These are phyloP conservation scores for Mythimna lalbum DNA, from an alignment of 2,888 invertebrate genomes.

Conservation along the genomic window DNA sequence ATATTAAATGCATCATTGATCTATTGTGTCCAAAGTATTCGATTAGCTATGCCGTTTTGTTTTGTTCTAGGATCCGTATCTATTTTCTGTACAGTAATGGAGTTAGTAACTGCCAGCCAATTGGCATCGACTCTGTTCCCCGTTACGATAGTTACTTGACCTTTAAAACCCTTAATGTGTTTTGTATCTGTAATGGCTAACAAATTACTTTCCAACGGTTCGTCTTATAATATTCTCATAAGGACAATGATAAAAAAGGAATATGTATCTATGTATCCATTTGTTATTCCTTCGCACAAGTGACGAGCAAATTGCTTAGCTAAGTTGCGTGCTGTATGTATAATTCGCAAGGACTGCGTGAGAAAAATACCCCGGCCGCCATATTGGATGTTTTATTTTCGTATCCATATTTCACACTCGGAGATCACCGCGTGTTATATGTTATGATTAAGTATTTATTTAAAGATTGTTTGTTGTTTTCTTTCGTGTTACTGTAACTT, in stretches of 20 bases:
- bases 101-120: slow-evolving; percentile 39
- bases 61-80: slow-evolving; percentile 29
- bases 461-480: slow-evolving; percentile 35
- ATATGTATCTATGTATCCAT: slow-evolving; percentile 54
- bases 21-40: slow-evolving; percentile 4
- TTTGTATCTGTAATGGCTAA: slow-evolving; percentile 38
- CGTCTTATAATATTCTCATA: slow-evolving; percentile 39
- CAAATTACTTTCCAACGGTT: slow-evolving; percentile 43
- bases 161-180: slow-evolving; percentile 51
- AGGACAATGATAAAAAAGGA: slow-evolving; percentile 32
- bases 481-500: slow-evolving; percentile 9
- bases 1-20: background rate
- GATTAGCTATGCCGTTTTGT: slow-evolving; percentile 7
- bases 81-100: slow-evolving; percentile 47
- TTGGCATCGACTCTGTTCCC: slow-evolving; percentile 45
- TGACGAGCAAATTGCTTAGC: slow-evolving; percentile 76
- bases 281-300: slow-evolving; percentile 74
- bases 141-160: slow-evolving; percentile 42
- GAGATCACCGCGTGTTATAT: slow-evolving; percentile 59
- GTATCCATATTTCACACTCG: slow-evolving; percentile 75
- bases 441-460: slow-evolving; percentile 47
- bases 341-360: slow-evolving; percentile 76
- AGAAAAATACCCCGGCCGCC: slow-evolving; percentile 79
- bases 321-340: slow-evolving; percentile 76
- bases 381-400: slow-evolving; percentile 79